Conservation (phyloP, 2,888 invertebrate genomes). For the Priocnemis perturbator region DNA sequence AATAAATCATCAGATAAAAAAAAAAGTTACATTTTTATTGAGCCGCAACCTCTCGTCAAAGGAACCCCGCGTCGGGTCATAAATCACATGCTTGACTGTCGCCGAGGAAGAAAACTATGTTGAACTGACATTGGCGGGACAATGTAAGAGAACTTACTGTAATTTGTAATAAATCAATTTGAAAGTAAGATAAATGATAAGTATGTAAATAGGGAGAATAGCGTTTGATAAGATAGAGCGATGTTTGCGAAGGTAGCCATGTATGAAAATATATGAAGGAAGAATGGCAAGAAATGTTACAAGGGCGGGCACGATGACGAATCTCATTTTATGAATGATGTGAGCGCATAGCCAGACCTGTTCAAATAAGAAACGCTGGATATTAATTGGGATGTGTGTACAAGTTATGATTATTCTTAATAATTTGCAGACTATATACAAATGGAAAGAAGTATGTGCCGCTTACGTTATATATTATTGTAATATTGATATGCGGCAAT, state of each 20-base stretch:
- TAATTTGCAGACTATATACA: conserved; percentile 34
- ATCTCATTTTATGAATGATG: conserved; percentile 68
- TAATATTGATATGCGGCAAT: background rate
- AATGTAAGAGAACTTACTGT: too few relatives aligned
- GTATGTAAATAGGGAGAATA: conserved; percentile 47
- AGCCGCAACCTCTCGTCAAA: too few relatives aligned
- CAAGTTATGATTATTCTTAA: conserved; percentile 18
- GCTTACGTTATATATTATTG: background rate
- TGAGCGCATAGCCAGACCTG: conserved; percentile 72
- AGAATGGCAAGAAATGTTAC: conserved; percentile 61
- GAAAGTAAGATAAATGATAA: conserved; percentile 51
- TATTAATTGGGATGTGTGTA: conserved; percentile 55
- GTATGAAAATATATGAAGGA: conserved; percentile 58
- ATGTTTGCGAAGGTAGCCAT: conserved; percentile 62
- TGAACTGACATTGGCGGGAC: too few relatives aligned
- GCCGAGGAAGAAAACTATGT: too few relatives aligned
- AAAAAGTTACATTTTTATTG: too few relatives aligned
- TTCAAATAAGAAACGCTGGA: conserved; percentile 67
- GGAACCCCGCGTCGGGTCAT: too few relatives aligned
- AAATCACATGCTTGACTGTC: too few relatives aligned
- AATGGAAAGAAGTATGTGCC: conserved; percentile 22
- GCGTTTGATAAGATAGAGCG: conserved; percentile 69
- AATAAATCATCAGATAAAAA: too few relatives aligned
- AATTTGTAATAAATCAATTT: conserved; percentile 49
- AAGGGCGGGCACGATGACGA: conserved; percentile 63